These are phyloP conservation scores for Lerema accius DNA, from an alignment of 1,140 invertebrate genomes.

Conservation along the genomic window DNA sequence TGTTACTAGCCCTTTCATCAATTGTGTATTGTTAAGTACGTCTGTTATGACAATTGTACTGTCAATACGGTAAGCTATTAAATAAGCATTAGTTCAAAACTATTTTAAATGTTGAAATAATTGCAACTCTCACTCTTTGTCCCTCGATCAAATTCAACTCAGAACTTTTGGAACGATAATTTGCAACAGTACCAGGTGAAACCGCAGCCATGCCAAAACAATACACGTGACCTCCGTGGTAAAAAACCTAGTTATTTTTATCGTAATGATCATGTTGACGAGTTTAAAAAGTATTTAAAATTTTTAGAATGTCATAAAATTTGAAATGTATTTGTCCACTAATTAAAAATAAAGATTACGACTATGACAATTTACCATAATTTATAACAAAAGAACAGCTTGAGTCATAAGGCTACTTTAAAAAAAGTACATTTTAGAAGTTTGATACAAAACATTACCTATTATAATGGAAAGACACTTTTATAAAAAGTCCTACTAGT, in stretches of 20 bases:
- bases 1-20: too few relatives aligned
- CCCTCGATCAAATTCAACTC: neutral
- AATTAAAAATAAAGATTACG: too few relatives aligned
- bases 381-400: too few relatives aligned
- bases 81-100: slow-evolving; percentile 13
- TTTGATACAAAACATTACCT: too few relatives aligned
- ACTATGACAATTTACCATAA: too few relatives aligned
- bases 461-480: too few relatives aligned
- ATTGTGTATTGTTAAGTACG: neutral
- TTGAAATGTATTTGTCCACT: too few relatives aligned
- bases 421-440: too few relatives aligned
- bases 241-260: slow-evolving; percentile 10
- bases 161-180: neutral
- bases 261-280: slow-evolving; percentile 11
- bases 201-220: slow-evolving; percentile 20
- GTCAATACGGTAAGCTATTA: neutral
- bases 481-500: too few relatives aligned
- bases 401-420: too few relatives aligned
- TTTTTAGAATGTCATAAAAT: too few relatives aligned
- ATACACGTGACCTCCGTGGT: slow-evolving; percentile 21
- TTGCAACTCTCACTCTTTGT: slow-evolving; percentile 16
- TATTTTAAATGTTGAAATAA: slow-evolving; percentile 17
- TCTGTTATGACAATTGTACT: neutral
- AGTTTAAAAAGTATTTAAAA: neutral
- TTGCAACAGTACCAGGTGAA: slow-evolving; percentile 17